Evolutionary conservation across 2,797 vertebrate species (phyloP).

Genomic region (Trachops cirrhosus): DNA sequence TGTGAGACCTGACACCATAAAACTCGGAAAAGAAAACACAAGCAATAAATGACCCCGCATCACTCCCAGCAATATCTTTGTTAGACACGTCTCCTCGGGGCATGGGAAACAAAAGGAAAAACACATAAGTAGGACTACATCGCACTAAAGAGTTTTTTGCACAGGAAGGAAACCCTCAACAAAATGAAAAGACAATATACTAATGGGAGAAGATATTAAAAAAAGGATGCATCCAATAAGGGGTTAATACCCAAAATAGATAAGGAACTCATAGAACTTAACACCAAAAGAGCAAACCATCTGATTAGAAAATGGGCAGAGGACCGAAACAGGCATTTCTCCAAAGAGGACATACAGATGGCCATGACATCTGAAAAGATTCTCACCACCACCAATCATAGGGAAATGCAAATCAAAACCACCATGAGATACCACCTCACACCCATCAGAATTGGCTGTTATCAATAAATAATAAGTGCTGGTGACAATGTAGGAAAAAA

Average conservation of each 20-base stretch:
- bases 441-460: background rate
- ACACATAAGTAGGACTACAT: background rate
- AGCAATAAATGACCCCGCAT: background rate
- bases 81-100: background rate
- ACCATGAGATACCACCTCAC: background rate
- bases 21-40: background rate
- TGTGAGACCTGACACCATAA: background rate
- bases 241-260: background rate
- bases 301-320: background rate
- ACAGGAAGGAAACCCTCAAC: background rate
- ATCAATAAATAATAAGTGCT: background rate
- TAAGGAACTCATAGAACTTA: background rate
- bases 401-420: background rate
- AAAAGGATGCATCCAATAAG: background rate
- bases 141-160: background rate
- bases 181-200: background rate
- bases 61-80: background rate
- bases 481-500: background rate
- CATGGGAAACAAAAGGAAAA: background rate
- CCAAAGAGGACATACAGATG: background rate
- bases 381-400: background rate
- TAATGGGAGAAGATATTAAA: background rate
- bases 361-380: background rate
- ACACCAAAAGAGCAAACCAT: background rate
- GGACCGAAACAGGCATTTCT: background rate